A percentile compares a stretch with the other conserved stretches of the same genome.
Evolutionary conservation across 2,797 vertebrate species (phyloP).

Genomic region (Gymnodraco acuticeps): DNA sequence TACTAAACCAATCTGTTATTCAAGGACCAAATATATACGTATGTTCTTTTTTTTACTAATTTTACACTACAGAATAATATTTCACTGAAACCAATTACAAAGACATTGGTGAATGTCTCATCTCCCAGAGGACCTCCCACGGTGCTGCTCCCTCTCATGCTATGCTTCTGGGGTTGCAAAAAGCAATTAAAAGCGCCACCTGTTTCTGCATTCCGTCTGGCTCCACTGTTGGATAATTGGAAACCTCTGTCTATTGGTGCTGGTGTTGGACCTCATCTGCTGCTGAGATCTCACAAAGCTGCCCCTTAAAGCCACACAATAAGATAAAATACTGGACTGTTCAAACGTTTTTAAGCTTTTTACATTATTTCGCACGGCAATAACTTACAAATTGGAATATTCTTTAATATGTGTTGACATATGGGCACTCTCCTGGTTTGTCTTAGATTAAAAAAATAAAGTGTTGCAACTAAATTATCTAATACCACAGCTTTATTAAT

Average conservation of each 20-base stretch:
- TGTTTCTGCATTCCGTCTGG: constrained; percentile 77
- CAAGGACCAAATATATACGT: too few species aligned
- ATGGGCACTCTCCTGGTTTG: too few species aligned
- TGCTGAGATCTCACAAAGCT: constrained; percentile 73
- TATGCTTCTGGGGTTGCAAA: constrained; percentile 78
- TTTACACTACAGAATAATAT: constrained; percentile 42
- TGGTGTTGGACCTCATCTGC: constrained; percentile 69
- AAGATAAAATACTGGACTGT: constrained; percentile 31
- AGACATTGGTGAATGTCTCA: constrained; percentile 56
- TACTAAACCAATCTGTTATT: neutral
- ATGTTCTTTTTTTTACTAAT: constrained; percentile 10
- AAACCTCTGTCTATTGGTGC: constrained; percentile 80
- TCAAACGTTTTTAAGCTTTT: constrained; percentile 9
- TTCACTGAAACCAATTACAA: constrained; percentile 72
- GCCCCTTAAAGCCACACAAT: constrained; percentile 54
- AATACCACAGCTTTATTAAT: neutral
- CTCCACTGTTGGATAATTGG: constrained; percentile 79
- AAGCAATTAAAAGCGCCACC: constrained; percentile 86
- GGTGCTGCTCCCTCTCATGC: constrained; percentile 61
- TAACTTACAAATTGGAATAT: too few species aligned
- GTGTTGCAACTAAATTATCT: neutral
- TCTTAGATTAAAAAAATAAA: neutral
- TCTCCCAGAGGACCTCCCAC: constrained; percentile 70
- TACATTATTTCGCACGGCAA: neutral
- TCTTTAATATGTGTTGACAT: too few species aligned